phyloP scores from a whole-genome alignment of 2,797 vertebrate genomes.

The Pelobates cultripes region DNA sequence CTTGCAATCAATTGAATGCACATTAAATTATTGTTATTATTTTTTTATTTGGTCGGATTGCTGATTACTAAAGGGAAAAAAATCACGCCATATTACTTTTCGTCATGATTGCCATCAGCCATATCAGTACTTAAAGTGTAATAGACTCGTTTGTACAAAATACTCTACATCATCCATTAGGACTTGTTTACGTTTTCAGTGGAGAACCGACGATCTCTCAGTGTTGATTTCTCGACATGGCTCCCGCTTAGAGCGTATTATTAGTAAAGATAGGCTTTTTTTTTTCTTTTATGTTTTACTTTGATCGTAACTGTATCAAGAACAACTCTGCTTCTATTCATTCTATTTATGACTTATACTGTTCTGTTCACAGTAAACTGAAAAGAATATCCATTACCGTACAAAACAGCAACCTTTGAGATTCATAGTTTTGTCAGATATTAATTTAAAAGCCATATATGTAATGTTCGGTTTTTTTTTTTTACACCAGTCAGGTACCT shows the following conservation, averaged over 20 bases:
- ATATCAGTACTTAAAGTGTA: not conserved
- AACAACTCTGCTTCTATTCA: conserved; percentile 1
- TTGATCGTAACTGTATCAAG: not conserved
- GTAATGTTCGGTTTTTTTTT: not conserved
- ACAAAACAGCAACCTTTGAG: not conserved
- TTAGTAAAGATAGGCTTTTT: not conserved
- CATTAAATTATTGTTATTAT: conserved; percentile 1
- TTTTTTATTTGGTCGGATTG: too few relatives aligned
- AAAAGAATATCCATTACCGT: conserved; percentile 3
- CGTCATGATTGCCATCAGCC: not conserved
- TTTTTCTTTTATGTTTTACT: conserved; percentile 4
- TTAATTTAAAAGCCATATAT: not conserved
- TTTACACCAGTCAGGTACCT: not conserved
- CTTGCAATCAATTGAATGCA: conserved; percentile 19
- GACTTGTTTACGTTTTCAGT: not conserved
- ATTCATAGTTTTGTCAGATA: not conserved
- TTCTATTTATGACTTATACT: not conserved
- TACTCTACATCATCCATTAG: not conserved
- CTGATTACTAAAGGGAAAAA: not conserved
- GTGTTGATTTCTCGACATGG: not conserved
- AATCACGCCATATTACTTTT: conserved; percentile 5
- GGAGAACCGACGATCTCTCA: not conserved
- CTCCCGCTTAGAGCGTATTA: conserved; percentile 4
- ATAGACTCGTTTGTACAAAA: conserved; percentile 2
- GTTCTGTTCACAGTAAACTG: not conserved